These are phyloP conservation scores for Propithecus coquereli DNA, from an alignment of 2,113 vertebrate species.

Conservation along the genomic window DNA sequence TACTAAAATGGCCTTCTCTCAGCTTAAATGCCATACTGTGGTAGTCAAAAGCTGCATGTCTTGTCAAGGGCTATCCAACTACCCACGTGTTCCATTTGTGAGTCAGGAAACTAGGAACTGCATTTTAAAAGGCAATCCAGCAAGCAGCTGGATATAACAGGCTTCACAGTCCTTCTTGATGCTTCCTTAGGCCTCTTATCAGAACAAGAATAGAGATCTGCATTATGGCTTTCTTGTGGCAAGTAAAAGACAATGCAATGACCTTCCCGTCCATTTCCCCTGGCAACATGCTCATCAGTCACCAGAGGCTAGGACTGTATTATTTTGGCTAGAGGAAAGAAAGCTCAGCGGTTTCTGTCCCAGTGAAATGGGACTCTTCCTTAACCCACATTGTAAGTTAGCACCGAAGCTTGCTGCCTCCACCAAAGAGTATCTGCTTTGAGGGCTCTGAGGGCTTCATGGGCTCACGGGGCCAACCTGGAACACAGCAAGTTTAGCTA, in stretches of 20 bases:
- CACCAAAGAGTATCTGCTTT: neutral
- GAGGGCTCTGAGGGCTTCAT: neutral
- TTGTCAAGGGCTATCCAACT: neutral
- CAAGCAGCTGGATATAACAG: constrained; percentile 78
- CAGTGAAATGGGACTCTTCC: constrained; percentile 62
- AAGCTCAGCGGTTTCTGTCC: constrained; percentile 78
- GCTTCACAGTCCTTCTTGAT: constrained; percentile 89
- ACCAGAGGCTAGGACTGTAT: constrained; percentile 88
- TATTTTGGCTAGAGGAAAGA: constrained; percentile 73
- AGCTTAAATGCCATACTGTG: neutral
- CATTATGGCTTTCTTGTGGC: constrained; percentile 85
- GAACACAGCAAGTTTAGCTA: neutral
- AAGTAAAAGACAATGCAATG: constrained; percentile 89
- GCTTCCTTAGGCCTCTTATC: constrained; percentile 92
- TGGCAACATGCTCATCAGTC: constrained; percentile 91
- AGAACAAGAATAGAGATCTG: constrained; percentile 85
- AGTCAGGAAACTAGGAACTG: neutral
- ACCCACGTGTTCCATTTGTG: neutral
- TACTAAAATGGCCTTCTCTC: neutral
- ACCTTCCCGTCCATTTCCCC: constrained; percentile 96
- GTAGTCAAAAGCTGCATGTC: neutral
- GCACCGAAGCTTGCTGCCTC: constrained; percentile 40
- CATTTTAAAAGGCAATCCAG: constrained; percentile 63
- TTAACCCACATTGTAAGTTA: constrained; percentile 61
- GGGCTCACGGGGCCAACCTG: neutral